Base-by-base conservation (phyloP, 2,113 vertebrate species). In the Malurus cyaneus region DNA sequence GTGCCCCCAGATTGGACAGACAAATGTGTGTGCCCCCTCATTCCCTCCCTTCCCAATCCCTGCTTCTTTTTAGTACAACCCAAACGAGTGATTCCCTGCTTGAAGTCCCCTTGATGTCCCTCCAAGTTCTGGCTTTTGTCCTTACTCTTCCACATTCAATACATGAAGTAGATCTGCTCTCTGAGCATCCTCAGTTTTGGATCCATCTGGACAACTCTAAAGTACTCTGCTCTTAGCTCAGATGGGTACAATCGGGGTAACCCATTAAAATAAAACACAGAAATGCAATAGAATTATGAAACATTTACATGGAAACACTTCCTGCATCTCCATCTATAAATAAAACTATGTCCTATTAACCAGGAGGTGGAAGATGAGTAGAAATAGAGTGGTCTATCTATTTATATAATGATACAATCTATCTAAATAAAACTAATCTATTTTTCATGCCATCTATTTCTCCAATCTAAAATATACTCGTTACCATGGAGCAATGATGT, bases 391-490 rank as follows among this genome's bases (percentile, higher is more conserved):
- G 93, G 92, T 91, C 95, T 92, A 97, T 96, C 95, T 96, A 92
- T 97, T 97, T 93, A 93, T 96, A 82, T 95, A 96, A 97, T 94
- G 95, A 93, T 89, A 93, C 56, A 92, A 96, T 94, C 93, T 94
- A 83, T 97, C 95, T 97, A 96, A 96, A 97, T 96, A 97, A 97
- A 97, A 92, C 90, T 96, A 96, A 97, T 97, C 93, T 97, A 96
- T 97, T 97, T 96, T 96, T 97, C 94, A 96, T 95, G 93, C 95
- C 90, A 69, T 93, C 88, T 95, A 96, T 97, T 97, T 94, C 93
- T 96, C 92, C 93, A 96, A 96, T 97, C 94, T 93, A 81, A 94
- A 96, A 90, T 79, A 88, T 86, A 96, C 92, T 95, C 77, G 95
- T 97, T 97, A 97, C 92, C 94, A 96, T 96, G 96, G 92, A 96